These are phyloP conservation scores for Malacoraja senta DNA, from an alignment of 2,797 vertebrate species.

Conservation along the genomic window DNA sequence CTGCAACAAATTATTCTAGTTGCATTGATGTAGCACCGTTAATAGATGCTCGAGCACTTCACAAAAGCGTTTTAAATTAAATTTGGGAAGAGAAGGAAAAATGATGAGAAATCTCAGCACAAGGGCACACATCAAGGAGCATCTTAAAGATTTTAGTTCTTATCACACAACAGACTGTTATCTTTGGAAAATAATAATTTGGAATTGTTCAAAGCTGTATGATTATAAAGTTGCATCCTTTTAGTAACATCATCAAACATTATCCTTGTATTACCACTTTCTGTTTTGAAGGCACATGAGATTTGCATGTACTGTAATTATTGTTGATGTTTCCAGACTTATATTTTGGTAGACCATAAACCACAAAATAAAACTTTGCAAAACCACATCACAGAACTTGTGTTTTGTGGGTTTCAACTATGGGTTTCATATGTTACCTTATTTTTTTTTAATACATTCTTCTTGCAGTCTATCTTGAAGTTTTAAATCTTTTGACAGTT, in stretches of 20 bases:
- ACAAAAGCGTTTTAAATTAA: too few species aligned
- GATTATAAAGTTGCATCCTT: neutral
- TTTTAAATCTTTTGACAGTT: neutral
- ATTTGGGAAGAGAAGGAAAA: too few species aligned
- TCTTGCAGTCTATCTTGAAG: neutral
- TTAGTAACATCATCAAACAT: neutral
- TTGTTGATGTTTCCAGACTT: neutral
- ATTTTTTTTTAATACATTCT: neutral
- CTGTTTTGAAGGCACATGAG: neutral
- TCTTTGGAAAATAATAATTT: neutral
- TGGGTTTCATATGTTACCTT: too few species aligned
- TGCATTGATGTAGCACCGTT: too few species aligned
- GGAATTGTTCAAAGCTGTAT: neutral
- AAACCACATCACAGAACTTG: neutral
- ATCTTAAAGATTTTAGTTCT: too few species aligned
- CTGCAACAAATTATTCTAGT: neutral
- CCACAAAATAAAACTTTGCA: neutral
- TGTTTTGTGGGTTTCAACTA: constrained; percentile 2
- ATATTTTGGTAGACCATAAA: neutral
- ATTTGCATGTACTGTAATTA: neutral
- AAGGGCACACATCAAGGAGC: too few species aligned
- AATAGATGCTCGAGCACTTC: too few species aligned
- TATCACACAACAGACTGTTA: neutral
- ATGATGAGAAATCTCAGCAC: too few species aligned
- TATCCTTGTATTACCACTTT: neutral